A percentile compares a stretch with the other conserved stretches of the same genome.
Conservation (phyloP, 2,113 vertebrate genomes). For the Perccottus glenii region DNA sequence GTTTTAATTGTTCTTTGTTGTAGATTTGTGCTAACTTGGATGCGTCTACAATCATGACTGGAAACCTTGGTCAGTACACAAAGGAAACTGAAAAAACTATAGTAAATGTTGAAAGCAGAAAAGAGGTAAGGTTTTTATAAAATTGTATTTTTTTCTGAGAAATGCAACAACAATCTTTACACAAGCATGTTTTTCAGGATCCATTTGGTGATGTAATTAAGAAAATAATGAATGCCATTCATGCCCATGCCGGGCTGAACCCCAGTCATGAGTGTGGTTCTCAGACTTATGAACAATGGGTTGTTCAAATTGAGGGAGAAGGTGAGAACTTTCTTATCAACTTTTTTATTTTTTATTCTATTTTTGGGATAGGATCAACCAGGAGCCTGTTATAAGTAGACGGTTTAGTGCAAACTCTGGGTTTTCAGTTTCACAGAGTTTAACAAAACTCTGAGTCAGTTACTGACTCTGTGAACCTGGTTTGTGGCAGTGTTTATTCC, state of each 20-base stretch:
- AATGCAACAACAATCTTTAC: neutral
- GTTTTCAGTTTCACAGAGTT: too few relatives aligned
- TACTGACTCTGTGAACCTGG: too few relatives aligned
- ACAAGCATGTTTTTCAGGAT: conserved; percentile 78
- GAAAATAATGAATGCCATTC: conserved; percentile 89
- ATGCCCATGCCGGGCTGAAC: conserved; percentile 80
- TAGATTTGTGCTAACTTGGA: conserved; percentile 86
- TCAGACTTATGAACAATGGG: conserved; percentile 94
- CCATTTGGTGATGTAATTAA: conserved; percentile 90
- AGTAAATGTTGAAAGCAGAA: conserved; percentile 81
- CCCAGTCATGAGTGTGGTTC: conserved; percentile 86
- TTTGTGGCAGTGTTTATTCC: too few relatives aligned
- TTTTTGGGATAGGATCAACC: neutral
- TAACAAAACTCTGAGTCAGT: too few relatives aligned
- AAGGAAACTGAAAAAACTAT: conserved; percentile 85
- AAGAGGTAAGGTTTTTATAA: conserved; percentile 72
- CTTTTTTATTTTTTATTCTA: neutral
- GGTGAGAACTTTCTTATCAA: conserved; percentile 78
- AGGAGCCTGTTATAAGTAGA: too few relatives aligned
- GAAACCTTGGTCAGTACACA: conserved; percentile 73
- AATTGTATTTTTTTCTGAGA: neutral
- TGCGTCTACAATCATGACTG: conserved; percentile 89
- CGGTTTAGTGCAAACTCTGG: too few relatives aligned
- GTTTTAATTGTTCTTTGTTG: neutral
- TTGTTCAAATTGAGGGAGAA: conserved; percentile 84